Evolutionary conservation across 2,113 vertebrate species (phyloP).

Genomic region (Desmodus rotundus): DNA sequence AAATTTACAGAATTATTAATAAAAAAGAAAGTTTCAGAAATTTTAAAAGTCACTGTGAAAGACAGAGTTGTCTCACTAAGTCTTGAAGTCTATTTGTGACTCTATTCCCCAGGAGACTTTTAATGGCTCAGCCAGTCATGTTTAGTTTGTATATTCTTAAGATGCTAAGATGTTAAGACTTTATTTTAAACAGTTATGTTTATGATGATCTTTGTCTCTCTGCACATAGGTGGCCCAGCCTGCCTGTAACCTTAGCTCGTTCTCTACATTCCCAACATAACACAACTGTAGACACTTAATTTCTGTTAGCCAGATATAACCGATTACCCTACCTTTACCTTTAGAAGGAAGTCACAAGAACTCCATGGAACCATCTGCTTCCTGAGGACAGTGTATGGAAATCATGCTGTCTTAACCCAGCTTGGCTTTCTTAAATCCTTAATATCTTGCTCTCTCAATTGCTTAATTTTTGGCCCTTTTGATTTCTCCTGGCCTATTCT

Average conservation of each 20-base stretch:
- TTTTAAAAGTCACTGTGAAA: neutral
- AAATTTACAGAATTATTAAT: no score
- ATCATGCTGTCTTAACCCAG: neutral
- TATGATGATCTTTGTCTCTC: neutral
- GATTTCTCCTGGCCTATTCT: neutral
- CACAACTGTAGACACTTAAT: neutral
- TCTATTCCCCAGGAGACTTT: neutral
- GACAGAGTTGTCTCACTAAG: neutral
- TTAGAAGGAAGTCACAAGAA: neutral
- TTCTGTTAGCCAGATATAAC: neutral
- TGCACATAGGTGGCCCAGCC: neutral
- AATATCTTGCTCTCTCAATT: neutral
- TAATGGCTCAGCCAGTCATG: neutral
- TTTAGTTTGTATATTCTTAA: neutral
- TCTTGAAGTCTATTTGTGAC: neutral
- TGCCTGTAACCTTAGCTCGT: neutral
- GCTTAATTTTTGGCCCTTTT: neutral
- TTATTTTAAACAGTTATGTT: neutral
- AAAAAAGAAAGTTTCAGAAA: neutral
- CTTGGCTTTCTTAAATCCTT: conserved; percentile 40
- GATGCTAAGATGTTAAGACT: neutral
- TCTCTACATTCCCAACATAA: neutral
- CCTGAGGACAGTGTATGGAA: neutral
- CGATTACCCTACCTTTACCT: neutral
- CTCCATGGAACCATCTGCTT: neutral